These are phyloP conservation scores for Paralvinella palmiformis DNA, from an alignment of 1,140 invertebrate species.

Conservation along the genomic window DNA sequence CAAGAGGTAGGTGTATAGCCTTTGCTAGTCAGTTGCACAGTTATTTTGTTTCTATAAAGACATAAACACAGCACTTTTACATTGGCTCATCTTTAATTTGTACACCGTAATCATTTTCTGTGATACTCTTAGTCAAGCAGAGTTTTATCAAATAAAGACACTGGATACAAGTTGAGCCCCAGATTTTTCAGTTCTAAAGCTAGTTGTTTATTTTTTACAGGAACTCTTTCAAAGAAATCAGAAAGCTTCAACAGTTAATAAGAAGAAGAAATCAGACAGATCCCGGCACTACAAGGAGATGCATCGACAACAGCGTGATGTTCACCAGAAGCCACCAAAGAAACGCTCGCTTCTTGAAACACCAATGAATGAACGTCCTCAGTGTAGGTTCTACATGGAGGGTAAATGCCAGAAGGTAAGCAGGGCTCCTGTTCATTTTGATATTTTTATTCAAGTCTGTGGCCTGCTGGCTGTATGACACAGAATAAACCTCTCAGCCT, in stretches of 20 bases:
- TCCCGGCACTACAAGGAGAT: neutral
- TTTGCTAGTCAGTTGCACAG: neutral
- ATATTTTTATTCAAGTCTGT: too few relatives aligned
- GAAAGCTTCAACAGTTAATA: neutral
- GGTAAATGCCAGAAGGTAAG: slow-evolving; percentile 74
- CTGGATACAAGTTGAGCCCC: neutral
- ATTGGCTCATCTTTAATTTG: neutral
- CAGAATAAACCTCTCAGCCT: too few relatives aligned
- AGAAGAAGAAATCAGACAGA: slow-evolving; percentile 1
- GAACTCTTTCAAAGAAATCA: neutral
- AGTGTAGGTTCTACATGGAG: slow-evolving; percentile 76
- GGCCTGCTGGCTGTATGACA: too few relatives aligned
- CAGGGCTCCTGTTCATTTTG: neutral
- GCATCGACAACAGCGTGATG: slow-evolving; percentile 53
- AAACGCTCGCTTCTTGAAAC: neutral
- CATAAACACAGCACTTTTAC: neutral
- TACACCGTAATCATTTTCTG: neutral
- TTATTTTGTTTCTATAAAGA: neutral
- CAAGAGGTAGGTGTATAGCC: slow-evolving; percentile 25
- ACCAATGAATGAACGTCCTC: slow-evolving; percentile 25
- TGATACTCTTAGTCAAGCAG: neutral
- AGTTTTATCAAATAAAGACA: neutral
- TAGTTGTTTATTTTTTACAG: neutral
- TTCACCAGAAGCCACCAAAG: slow-evolving; percentile 48
- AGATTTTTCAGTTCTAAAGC: neutral